phyloP scores from a whole-genome alignment of 2,797 vertebrate genomes.

The Loris lydekkerianus region DNA sequence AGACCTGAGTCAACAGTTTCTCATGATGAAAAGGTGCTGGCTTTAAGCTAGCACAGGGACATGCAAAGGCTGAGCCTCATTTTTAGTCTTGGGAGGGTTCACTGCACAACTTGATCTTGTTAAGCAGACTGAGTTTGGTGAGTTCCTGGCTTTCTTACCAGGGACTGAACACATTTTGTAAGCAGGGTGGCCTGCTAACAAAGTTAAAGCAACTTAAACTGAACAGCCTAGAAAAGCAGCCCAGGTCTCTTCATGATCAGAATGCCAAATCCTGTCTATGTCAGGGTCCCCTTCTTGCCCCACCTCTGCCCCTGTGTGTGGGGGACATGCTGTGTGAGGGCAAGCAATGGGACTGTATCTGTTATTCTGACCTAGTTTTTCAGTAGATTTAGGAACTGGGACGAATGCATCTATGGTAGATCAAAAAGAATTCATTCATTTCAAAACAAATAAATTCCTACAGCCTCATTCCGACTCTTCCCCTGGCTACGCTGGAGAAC shows the following conservation, averaged over 20 bases:
- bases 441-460: not conserved
- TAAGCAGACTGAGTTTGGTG: fast-evolving
- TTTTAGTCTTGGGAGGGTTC: not conserved
- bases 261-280: not conserved
- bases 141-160: fast-evolving
- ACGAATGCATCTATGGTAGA: not conserved
- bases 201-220: not conserved
- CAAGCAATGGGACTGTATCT: not conserved
- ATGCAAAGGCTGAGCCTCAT: not conserved
- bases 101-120: no score
- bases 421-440: not conserved
- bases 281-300: no score
- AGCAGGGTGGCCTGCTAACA: not conserved
- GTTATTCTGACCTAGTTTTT: not conserved
- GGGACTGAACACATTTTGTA: not conserved
- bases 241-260: not conserved
- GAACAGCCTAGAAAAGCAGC: not conserved
- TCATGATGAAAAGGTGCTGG: fast-evolving
- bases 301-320: not conserved
- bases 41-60: not conserved
- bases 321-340: not conserved
- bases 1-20: not conserved
- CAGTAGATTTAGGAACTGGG: not conserved
- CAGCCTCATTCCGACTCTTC: not conserved
- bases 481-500: not conserved